phyloP scores from a whole-genome alignment of 2,888 invertebrate species.

The Acanthoscelides obtectus region DNA sequence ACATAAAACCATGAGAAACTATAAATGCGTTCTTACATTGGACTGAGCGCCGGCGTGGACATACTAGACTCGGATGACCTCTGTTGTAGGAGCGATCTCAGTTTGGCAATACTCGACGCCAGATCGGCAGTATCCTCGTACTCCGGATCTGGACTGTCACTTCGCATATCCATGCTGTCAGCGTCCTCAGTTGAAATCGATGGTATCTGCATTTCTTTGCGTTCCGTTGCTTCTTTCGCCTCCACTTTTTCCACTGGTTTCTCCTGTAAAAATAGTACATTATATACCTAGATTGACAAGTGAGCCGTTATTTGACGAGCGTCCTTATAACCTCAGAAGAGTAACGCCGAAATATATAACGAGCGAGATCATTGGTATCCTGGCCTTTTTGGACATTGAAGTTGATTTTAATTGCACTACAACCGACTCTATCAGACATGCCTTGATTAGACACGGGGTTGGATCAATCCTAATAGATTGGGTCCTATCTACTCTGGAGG shows the following conservation, averaged over 20 bases:
- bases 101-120: conserved; percentile 66
- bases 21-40: conserved; percentile 36
- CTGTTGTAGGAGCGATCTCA: conserved; percentile 61
- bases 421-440: too few relatives aligned
- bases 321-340: too few relatives aligned
- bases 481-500: too few relatives aligned
- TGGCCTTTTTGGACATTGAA: too few relatives aligned
- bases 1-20: background rate
- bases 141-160: conserved; percentile 53
- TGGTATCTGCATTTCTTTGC: conserved; percentile 26
- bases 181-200: conserved; percentile 31
- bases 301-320: too few relatives aligned
- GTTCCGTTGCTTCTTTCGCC: conserved; percentile 13
- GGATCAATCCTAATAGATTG: too few relatives aligned
- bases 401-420: too few relatives aligned
- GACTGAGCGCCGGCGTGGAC: conserved; percentile 45
- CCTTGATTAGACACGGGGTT: too few relatives aligned
- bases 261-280: too few relatives aligned
- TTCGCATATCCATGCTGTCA: conserved; percentile 21
- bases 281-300: too few relatives aligned
- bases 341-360: too few relatives aligned
- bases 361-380: too few relatives aligned
- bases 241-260: conserved; percentile 3
- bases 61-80: conserved; percentile 44
- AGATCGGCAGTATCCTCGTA: conserved; percentile 71